A percentile compares a stretch with the other conserved stretches of the same genome.
Evolutionary conservation across 1,140 invertebrate species (phyloP).

Genomic region (Leptoteleia sp.): DNA sequence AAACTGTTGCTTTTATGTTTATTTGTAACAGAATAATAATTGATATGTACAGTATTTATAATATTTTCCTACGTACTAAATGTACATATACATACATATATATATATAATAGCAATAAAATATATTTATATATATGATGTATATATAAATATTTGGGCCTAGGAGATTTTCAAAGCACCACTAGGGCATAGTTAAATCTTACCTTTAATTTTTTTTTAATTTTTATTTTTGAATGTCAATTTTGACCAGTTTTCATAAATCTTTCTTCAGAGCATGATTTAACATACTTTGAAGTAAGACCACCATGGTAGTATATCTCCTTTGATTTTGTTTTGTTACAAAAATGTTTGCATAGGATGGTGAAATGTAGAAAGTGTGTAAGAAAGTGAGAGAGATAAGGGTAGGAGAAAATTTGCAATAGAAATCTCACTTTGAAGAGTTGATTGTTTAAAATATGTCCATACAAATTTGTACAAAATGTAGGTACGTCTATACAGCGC

Average conservation of each 20-base stretch:
- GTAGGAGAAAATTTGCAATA: too few relatives aligned
- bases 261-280: too few relatives aligned
- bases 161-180: constrained; percentile 20
- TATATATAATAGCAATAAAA: constrained; percentile 27
- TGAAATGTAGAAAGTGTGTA: too few relatives aligned
- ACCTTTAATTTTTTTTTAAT: constrained; percentile 5
- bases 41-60: constrained; percentile 79
- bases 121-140: constrained; percentile 24
- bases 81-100: constrained; percentile 27
- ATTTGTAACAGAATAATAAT: constrained; percentile 76
- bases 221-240: neutral
- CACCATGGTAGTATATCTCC: too few relatives aligned
- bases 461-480: constrained; percentile 11
- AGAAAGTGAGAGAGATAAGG: too few relatives aligned
- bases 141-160: constrained; percentile 26
- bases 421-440: neutral
- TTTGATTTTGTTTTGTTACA: neutral
- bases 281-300: too few relatives aligned
- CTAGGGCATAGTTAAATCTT: constrained; percentile 19
- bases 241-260: too few relatives aligned
- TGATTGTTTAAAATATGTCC: neutral
- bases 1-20: constrained; percentile 67
- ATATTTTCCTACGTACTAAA: constrained; percentile 69
- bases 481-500: neutral
- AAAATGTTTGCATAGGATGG: neutral